A percentile compares a stretch with the other conserved stretches of the same genome.
These are phyloP conservation scores for Zeugodacus cucurbitae DNA, from an alignment of 1,140 invertebrate species.

Conservation along the genomic window DNA sequence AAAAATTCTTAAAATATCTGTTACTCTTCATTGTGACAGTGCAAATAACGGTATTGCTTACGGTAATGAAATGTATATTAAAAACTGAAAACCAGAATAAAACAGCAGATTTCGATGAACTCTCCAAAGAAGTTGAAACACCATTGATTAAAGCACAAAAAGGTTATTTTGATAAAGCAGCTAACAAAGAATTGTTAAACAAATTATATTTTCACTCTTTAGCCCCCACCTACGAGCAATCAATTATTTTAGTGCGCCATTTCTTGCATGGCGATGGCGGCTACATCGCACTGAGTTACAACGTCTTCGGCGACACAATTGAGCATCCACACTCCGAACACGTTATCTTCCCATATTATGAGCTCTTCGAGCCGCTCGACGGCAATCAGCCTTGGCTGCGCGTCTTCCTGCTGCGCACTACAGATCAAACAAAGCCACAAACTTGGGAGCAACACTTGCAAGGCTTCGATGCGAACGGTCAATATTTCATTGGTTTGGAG, in stretches of 20 bases:
- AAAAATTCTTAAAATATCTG: no score
- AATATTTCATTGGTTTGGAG: neutral
- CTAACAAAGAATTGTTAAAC: no score
- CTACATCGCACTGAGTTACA: neutral
- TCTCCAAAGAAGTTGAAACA: no score
- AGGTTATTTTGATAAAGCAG: no score
- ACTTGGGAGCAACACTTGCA: neutral
- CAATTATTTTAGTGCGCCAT: neutral
- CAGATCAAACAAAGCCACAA: neutral
- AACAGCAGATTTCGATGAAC: no score
- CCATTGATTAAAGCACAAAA: no score
- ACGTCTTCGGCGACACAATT: neutral
- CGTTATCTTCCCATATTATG: neutral
- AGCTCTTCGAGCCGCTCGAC: neutral
- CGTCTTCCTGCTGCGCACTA: neutral
- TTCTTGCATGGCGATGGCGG: neutral
- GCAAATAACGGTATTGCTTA: no score
- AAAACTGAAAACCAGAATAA: no score
- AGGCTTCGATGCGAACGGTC: neutral
- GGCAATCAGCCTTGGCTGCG: neutral
- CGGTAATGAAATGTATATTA: no score
- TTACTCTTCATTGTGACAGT: no score
- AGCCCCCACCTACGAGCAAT: neutral
- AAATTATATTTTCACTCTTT: neutral
- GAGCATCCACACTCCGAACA: neutral